Conservation (phyloP, 2,113 vertebrate species). For the Anarrhichthys ocellatus region DNA sequence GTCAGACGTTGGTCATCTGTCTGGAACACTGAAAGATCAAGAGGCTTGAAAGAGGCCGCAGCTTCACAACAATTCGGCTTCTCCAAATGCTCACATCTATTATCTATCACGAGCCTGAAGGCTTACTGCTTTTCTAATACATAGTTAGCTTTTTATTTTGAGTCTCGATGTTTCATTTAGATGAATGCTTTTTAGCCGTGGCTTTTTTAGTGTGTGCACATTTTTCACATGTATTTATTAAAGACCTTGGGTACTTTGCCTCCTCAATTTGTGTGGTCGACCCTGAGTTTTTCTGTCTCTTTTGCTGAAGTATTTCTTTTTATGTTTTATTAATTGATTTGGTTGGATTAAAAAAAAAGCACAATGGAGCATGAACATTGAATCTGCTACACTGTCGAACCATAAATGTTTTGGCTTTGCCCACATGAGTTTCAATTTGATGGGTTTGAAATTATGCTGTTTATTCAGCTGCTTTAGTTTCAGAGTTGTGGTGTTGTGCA, state of each 20-base stretch:
- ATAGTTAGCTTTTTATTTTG: slow-evolving; percentile 19
- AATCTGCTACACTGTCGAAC: background rate
- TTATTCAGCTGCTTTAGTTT: background rate
- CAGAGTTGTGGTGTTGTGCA: background rate
- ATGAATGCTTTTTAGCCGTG: background rate
- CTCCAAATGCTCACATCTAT: slow-evolving; percentile 46
- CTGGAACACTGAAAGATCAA: slow-evolving; percentile 37
- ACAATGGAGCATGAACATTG: background rate
- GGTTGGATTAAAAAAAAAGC: background rate
- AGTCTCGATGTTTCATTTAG: slow-evolving; percentile 25
- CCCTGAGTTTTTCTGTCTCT: background rate
- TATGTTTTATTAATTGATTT: background rate
- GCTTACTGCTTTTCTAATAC: slow-evolving; percentile 23
- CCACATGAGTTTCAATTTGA: background rate
- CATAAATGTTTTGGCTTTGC: background rate
- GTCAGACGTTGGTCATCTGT: slow-evolving; percentile 61
- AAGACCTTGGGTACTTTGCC: background rate
- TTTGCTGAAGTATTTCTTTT: slow-evolving; percentile 5
- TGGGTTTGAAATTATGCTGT: background rate
- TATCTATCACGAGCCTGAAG: slow-evolving; percentile 14
- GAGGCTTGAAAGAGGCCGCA: slow-evolving; percentile 35
- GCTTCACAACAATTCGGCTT: slow-evolving; percentile 43
- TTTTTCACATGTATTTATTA: background rate
- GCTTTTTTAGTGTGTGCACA: background rate
- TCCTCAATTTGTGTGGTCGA: background rate